Base-by-base conservation (phyloP, 1,140 invertebrate genomes). In the Tetramorium parvispinum region DNA sequence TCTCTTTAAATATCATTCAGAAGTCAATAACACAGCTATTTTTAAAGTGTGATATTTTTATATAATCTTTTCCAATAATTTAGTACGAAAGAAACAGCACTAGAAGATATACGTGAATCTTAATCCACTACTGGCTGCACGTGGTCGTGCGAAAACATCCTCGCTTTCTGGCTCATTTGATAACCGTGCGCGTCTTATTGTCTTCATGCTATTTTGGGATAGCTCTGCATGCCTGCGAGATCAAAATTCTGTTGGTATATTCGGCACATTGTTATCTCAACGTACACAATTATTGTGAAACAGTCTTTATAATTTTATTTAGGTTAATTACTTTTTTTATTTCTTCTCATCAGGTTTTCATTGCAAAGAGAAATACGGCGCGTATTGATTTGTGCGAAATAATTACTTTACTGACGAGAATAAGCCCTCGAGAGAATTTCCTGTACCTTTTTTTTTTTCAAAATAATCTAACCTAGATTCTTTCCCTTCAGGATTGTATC, bases 201-300 rank as follows among this genome's bases (percentile, higher is more conserved):
- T 86, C 65, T 70, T 66, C 18, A 43, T 70, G 24, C 85, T 82
- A 86, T 86, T 86, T 82, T 43, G 85, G 21, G 61, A 13, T 40
- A 61, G 24, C 77, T 40, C 27, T 32, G 65, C 68, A 75, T 75
- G 18, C 13, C 21, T 61, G 68, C 68, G 53, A 27, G 37, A 55
- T 57, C 66, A 21, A 55, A 75, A 83, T 61, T 83, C 68, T 27
- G 16, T 46, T 32, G 40, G 2, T 16, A 6, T 75, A 70, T 51
- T 37, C 51, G 16, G 8, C 65, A 65, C 51, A 68, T 46, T 81
- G 2, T 46, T 81, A 32, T 18, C 27, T 40, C 40, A 6, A 21
- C 7, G 43, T n/a, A 57, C 10, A 43, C 5, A 43, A 43, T 66
- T 66, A 66, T 5, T 27, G 40, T 32, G 24, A 78, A 49, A 21